Conservation (phyloP, 2,113 vertebrate genomes). For the Nesoenas mayeri region DNA sequence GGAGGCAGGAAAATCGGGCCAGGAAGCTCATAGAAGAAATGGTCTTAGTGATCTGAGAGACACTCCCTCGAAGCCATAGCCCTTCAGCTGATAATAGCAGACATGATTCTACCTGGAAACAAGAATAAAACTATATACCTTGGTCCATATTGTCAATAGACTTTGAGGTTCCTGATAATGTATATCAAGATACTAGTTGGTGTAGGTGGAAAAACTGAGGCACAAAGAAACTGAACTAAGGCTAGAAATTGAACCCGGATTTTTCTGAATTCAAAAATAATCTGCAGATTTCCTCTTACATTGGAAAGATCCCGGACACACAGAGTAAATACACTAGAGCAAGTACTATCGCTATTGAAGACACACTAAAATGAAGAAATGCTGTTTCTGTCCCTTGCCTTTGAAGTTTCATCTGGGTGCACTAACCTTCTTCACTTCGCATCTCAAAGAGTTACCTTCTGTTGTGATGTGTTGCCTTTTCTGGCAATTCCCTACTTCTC, state of each 20-base stretch:
- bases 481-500: background rate
- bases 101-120: background rate
- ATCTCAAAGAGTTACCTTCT: background rate
- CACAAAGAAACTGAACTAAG: background rate
- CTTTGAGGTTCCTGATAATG: background rate
- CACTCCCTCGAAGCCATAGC: background rate
- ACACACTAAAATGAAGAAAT: background rate
- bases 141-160: background rate
- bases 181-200: background rate
- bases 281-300: background rate
- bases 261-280: background rate
- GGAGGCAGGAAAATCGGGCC: background rate
- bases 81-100: background rate
- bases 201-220: background rate
- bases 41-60: background rate
- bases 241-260: fast-evolving
- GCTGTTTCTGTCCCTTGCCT: background rate
- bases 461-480: background rate
- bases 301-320: background rate
- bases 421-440: background rate
- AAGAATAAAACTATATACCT: background rate
- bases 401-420: background rate
- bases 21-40: background rate
- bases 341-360: background rate
- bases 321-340: background rate